These are phyloP conservation scores for Thereva unica DNA, from an alignment of 2,888 invertebrate species.

Conservation along the genomic window DNA sequence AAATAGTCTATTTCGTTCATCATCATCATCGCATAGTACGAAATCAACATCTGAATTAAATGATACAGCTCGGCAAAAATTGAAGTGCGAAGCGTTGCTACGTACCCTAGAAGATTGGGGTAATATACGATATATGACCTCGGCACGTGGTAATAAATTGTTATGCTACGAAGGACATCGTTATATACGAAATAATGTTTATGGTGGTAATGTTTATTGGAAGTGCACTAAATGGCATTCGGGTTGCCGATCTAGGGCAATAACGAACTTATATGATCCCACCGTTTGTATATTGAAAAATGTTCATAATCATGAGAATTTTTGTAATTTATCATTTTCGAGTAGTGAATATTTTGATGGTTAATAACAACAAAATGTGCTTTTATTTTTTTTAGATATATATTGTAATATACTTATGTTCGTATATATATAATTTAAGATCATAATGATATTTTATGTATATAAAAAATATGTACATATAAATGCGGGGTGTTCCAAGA, in stretches of 20 bases:
- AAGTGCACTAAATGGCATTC: constrained; percentile 59
- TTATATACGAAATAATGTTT: constrained; percentile 56
- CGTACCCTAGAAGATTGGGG: constrained; percentile 51
- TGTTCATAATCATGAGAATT: constrained; percentile 53
- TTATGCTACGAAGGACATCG: constrained; percentile 55
- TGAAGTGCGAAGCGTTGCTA: constrained; percentile 37
- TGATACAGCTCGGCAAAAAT: neutral
- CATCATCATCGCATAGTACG: constrained; percentile 7
- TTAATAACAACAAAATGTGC: no score
- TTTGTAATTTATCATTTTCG: no score
- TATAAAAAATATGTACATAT: no score
- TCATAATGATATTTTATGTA: no score
- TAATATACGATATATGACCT: constrained; percentile 50
- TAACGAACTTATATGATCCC: constrained; percentile 51
- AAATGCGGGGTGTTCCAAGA: no score
- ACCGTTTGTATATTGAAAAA: constrained; percentile 52
- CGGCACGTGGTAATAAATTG: constrained; percentile 54
- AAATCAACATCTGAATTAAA: constrained; percentile 1
- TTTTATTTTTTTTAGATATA: no score
- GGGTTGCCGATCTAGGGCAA: constrained; percentile 55
- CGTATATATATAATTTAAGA: no score
- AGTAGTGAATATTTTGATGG: no score
- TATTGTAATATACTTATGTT: no score
- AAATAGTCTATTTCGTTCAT: neutral
- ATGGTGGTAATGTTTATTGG: constrained; percentile 57